Conservation (phyloP, 2,888 invertebrate species). For the Drosophila sordidula region DNA sequence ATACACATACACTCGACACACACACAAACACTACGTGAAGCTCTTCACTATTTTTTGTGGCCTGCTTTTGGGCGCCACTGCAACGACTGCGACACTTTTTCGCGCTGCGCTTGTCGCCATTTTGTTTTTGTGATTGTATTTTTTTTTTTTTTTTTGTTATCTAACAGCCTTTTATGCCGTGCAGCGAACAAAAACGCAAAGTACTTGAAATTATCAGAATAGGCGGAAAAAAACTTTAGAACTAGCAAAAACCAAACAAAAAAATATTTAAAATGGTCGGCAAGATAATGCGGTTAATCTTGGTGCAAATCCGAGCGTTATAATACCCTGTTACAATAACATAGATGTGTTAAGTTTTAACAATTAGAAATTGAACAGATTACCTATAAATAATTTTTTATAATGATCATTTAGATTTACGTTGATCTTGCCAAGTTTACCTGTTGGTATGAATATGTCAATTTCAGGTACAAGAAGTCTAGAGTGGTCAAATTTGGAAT, state of each 20-base stretch:
- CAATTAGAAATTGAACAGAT: neutral
- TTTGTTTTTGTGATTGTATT: slow-evolving; percentile 13
- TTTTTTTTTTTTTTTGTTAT: slow-evolving; percentile 39
- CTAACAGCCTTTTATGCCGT: slow-evolving; percentile 60
- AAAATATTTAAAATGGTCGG: slow-evolving; percentile 47
- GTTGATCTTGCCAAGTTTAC: neutral
- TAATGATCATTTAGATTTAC: neutral
- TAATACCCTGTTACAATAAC: neutral
- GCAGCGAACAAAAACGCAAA: slow-evolving; percentile 51
- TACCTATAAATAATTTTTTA: neutral
- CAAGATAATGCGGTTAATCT: slow-evolving; percentile 74
- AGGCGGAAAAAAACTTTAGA: slow-evolving; percentile 21
- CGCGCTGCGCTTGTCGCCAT: slow-evolving; percentile 35
- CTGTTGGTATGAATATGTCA: too few relatives aligned
- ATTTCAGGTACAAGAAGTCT: too few relatives aligned
- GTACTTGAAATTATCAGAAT: slow-evolving; percentile 58
- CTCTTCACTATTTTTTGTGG: slow-evolving; percentile 36
- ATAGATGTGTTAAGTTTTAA: neutral
- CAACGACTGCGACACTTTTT: slow-evolving; percentile 45
- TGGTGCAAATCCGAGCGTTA: slow-evolving; percentile 36
- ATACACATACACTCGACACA: slow-evolving; percentile 1
- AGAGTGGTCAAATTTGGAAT: too few relatives aligned
- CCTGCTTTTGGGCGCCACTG: slow-evolving; percentile 36
- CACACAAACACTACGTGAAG: slow-evolving; percentile 13
- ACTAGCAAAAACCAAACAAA: slow-evolving; percentile 19